phyloP scores from a whole-genome alignment of 1,140 invertebrate genomes.

The Drosophila pseudoananassae region DNA sequence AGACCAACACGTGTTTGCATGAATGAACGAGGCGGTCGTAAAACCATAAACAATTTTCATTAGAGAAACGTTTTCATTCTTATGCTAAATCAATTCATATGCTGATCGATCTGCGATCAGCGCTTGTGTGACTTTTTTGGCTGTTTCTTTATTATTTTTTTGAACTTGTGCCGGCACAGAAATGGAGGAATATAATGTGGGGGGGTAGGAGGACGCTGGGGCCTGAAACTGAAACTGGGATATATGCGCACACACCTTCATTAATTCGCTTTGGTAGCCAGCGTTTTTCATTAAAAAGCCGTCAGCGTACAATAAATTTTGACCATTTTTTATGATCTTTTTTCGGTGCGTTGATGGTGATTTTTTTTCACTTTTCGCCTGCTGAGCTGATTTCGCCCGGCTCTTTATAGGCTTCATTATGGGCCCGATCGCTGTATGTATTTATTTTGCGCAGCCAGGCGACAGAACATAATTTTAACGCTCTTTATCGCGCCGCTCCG shows the following conservation, averaged over 20 bases:
- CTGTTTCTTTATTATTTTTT: constrained; percentile 41
- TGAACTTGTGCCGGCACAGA: constrained; percentile 70
- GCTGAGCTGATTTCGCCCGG: constrained; percentile 64
- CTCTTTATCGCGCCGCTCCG: constrained; percentile 73
- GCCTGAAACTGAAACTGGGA: constrained; percentile 24
- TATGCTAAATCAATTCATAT: constrained; percentile 78
- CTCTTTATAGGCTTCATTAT: constrained; percentile 76
- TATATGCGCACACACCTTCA: constrained; percentile 70
- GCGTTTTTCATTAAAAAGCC: constrained; percentile 81
- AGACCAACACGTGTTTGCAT: constrained; percentile 67
- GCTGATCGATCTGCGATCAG: constrained; percentile 62
- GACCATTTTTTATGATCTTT: constrained; percentile 44
- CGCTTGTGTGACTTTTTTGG: constrained; percentile 12
- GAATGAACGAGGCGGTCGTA: constrained; percentile 64
- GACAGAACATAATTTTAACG: constrained; percentile 80
- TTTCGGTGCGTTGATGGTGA: constrained; percentile 5
- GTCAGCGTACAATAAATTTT: constrained; percentile 82
- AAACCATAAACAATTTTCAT: constrained; percentile 67
- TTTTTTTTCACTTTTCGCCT: constrained; percentile 63
- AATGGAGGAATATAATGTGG: background rate
- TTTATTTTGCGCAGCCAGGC: constrained; percentile 72
- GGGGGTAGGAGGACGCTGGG: constrained; percentile 4
- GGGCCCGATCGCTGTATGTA: constrained; percentile 64
- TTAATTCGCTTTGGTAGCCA: constrained; percentile 80
- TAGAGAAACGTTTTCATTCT: constrained; percentile 80